Evolutionary conservation across 2,888 invertebrate genomes (phyloP), one percentile per base, ranked within the genome.

Genomic region (Penaeus monodon): DNA sequence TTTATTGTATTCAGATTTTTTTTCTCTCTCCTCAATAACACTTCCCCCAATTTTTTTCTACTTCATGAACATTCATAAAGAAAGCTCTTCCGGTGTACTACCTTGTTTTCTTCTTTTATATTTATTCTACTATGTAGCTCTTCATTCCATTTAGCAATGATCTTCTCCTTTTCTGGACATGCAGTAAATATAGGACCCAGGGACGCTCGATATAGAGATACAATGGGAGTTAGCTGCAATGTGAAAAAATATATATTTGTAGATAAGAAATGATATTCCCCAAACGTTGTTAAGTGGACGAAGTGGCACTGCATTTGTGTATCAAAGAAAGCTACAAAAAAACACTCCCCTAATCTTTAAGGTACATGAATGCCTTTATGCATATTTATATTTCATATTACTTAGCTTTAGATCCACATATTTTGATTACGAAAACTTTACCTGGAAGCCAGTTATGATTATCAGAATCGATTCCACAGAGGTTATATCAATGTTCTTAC

Each of bases 71-170:
- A n/a, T n/a, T 14, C 27, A 49, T 14, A 24, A 49, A 17, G 10
- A 12, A 70, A 70, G 33, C 14, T 24, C 12, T 27, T 66, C 38
- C 29, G n/a, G 14, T 24, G 38, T 49, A 44, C 49, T 38, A 87
- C 86, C 83, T 79, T 78, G 29, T 79, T 29, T n/a, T 77, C 78
- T 17, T 87, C 86, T 64, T 87, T 87, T 29, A 83, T 73, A 49
- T 77, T 83, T 12, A 83, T 83, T 27, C 79, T 74, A 65, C 79
- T 83, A 20, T 77, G 86, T n/a, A 85, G 57, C 38, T 82, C 86
- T 24, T 86, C 82, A 38, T 77, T 79, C 86, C 86, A 86, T n/a
- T 65, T 74, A 3, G 38, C 27, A 65, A 82, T 78, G 4, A 79
- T 24, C n/a, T 65, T 66, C 22, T 33, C 27, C 79, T 87, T 83